phyloP scores from a whole-genome alignment of 2,113 vertebrate genomes.

The Ceyx margarethae region DNA sequence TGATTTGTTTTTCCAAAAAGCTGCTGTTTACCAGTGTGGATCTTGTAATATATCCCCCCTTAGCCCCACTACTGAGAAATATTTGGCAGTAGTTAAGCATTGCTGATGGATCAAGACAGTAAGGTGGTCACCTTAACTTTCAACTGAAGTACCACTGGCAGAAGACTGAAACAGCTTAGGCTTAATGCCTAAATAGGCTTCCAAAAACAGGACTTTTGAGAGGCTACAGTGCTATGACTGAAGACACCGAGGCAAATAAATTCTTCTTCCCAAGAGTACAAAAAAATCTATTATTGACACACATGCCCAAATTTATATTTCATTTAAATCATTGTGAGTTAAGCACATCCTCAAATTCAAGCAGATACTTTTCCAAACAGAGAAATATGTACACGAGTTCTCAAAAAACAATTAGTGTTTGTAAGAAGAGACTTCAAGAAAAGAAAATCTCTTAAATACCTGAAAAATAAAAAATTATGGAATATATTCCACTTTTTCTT shows the following conservation, averaged over 20 bases:
- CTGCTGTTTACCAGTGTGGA: background rate
- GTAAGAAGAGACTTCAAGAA: background rate
- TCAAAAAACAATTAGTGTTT: background rate
- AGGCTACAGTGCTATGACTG: background rate
- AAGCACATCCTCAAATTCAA: background rate
- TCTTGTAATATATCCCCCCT: background rate
- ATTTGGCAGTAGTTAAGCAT: background rate
- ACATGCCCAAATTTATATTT: background rate
- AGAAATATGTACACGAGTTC: background rate
- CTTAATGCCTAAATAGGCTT: background rate
- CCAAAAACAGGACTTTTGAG: background rate
- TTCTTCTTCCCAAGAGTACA: background rate
- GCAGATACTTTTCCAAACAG: background rate
- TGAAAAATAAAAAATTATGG: background rate
- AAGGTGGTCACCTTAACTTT: background rate
- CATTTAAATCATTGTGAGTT: background rate
- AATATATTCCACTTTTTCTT: background rate
- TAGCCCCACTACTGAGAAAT: background rate
- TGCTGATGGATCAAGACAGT: background rate
- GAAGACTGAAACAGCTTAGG: background rate
- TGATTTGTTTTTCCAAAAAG: background rate
- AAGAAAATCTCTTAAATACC: background rate
- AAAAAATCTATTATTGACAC: background rate
- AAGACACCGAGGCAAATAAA: background rate
- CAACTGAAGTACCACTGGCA: background rate